Evolutionary conservation across 2,113 vertebrate genomes (phyloP), one percentile per base, ranked within the genome.

Genomic region (Aix galericulata): DNA sequence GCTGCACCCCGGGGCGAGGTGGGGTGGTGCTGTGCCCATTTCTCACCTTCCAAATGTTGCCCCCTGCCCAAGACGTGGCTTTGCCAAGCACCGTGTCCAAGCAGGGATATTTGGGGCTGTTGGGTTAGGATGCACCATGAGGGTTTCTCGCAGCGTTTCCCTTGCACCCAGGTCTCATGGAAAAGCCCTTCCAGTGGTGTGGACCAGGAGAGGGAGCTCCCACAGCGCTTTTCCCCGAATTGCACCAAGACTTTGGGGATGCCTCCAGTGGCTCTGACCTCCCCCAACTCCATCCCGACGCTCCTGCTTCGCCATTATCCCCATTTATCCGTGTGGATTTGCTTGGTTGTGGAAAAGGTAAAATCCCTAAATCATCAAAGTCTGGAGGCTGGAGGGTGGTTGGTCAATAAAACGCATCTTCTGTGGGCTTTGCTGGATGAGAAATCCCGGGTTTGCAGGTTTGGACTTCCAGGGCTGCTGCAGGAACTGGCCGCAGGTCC

Each of bases 381-480:
- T 0, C 0, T 1, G 63, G 42, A 1, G 4, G n/a, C n/a, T 23
- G 2, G 36, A 11, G n/a, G 52, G 38, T 20, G 4, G 62, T 2
- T 9, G 71, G 48, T 20, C 63, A 13, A 2, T 31, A 2, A 22
- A 17, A 38, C 0, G 0, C 0, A 3, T 0, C 1, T n/a, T 6
- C 32, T 25, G 8, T 1, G 4, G 53, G 29, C 0, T 17, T 42
- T 7, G 36, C 4, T 23, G 6, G 84, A 4, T 25, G 32, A 18
- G 72, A 38, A 72, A 6, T 1, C 46, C 4, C 6, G 63, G 12
- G 1, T 74, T 38, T 52, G 56, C 31, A 1, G 0, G 34, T 22
- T 58, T 58, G 66, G n/a, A 67, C 17, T 21, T 34, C 11, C 1
- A 4, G 8, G 14, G 32, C 18, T n/a, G 42, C 21, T 1, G 1